These are phyloP conservation scores for Nephrotoma flavescens DNA, from an alignment of 2,888 invertebrate genomes.

Conservation along the genomic window DNA sequence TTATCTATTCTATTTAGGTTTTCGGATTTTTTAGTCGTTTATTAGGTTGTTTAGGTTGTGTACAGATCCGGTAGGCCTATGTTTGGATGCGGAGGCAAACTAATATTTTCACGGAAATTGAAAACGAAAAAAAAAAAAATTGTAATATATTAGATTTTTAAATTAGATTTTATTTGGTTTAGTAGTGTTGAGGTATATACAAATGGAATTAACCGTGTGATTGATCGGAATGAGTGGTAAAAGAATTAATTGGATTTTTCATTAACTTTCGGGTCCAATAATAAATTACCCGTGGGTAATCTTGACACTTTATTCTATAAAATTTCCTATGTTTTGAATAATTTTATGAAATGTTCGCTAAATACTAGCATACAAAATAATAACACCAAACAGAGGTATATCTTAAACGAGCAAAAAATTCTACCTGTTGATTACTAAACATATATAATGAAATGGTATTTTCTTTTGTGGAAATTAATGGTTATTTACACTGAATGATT, in stretches of 20 bases:
- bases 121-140: not conserved
- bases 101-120: not conserved
- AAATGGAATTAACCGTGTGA: not conserved
- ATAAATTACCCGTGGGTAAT: not conserved
- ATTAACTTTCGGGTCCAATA: not conserved
- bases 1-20: not conserved
- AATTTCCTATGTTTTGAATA: too few species aligned
- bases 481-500: not conserved
- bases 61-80: not conserved
- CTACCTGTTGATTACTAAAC: not conserved
- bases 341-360: not conserved
- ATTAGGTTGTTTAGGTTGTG: not conserved
- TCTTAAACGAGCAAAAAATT: not conserved
- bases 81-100: not conserved
- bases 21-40: not conserved
- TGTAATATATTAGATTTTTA: not conserved
- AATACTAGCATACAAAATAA: not conserved
- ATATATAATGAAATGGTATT: not conserved
- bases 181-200: not conserved
- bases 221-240: not conserved
- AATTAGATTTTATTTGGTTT: not conserved
- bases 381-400: not conserved
- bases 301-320: not conserved
- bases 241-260: not conserved
- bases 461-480: not conserved